Evolutionary conservation across 2,797 vertebrate genomes (phyloP).

Genomic region (Merluccius polli): DNA sequence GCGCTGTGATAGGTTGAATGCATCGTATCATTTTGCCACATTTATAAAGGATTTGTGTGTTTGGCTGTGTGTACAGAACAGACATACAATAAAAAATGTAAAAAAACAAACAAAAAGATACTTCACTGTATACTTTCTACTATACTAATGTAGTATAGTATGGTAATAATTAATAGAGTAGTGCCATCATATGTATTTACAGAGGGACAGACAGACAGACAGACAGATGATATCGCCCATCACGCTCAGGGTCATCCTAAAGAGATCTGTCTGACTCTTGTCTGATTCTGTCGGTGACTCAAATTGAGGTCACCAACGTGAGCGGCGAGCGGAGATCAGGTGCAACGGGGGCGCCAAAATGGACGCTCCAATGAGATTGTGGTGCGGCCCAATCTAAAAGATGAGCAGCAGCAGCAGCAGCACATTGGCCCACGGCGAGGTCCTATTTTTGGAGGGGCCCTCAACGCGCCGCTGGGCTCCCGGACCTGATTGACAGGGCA

Average conservation of each 20-base stretch:
- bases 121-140: background rate
- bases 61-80: background rate
- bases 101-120: too few species aligned
- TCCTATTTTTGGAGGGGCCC: conserved; percentile 75
- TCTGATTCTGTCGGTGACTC: background rate
- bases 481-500: conserved; percentile 78
- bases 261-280: background rate
- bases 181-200: background rate
- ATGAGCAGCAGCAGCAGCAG: conserved; percentile 39
- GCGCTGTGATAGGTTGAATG: too few species aligned
- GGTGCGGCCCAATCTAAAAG: conserved; percentile 40
- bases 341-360: conserved; percentile 43
- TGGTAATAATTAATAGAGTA: background rate
- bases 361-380: conserved; percentile 45
- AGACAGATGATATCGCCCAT: conserved; percentile 5
- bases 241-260: conserved; percentile 13
- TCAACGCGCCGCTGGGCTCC: conserved; percentile 56
- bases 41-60: too few species aligned
- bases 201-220: background rate
- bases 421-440: conserved; percentile 28
- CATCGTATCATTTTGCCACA: too few species aligned
- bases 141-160: background rate
- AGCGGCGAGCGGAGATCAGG: conserved; percentile 31
- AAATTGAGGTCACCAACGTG: conserved; percentile 39
- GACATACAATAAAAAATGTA: background rate